Conservation (phyloP, 2,888 invertebrate species). For the Empis stercorea region DNA sequence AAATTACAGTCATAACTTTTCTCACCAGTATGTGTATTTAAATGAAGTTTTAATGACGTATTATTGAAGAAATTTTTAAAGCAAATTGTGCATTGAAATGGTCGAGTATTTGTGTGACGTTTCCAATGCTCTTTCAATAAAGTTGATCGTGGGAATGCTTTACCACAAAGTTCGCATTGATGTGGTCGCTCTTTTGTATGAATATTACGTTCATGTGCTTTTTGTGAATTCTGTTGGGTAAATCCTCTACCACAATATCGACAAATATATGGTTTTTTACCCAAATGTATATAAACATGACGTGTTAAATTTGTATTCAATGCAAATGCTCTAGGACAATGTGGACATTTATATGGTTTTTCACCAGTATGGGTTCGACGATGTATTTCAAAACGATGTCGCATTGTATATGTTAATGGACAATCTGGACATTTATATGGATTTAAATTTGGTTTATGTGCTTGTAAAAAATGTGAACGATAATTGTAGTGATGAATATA, state of each 20-base stretch:
- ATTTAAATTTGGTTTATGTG: too few relatives aligned
- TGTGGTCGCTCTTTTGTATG: conserved; percentile 3
- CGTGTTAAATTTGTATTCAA: conserved; percentile 45
- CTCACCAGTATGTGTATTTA: background rate
- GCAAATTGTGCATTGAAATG: background rate
- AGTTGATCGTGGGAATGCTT: background rate
- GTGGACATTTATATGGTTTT: conserved; percentile 40
- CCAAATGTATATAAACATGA: conserved; percentile 45
- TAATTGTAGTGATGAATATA: too few relatives aligned
- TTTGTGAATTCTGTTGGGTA: conserved; percentile 29
- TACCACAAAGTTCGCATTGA: conserved; percentile 3
- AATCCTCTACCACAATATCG: conserved; percentile 42
- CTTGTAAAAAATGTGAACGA: too few relatives aligned
- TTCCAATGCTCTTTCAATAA: background rate
- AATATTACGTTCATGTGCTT: background rate
- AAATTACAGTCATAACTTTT: conserved; percentile 2
- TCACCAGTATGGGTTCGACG: conserved; percentile 47
- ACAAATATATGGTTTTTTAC: conserved; percentile 25
- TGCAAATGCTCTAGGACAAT: conserved; percentile 44
- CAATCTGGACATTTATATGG: too few relatives aligned
- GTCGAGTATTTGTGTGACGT: background rate
- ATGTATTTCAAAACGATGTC: conserved; percentile 31
- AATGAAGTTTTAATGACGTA: background rate
- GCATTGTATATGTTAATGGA: too few relatives aligned
- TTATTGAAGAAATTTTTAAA: background rate